Evolutionary conservation across 2,797 vertebrate species (phyloP).

Genomic region (Gallinago nigripennis): DNA sequence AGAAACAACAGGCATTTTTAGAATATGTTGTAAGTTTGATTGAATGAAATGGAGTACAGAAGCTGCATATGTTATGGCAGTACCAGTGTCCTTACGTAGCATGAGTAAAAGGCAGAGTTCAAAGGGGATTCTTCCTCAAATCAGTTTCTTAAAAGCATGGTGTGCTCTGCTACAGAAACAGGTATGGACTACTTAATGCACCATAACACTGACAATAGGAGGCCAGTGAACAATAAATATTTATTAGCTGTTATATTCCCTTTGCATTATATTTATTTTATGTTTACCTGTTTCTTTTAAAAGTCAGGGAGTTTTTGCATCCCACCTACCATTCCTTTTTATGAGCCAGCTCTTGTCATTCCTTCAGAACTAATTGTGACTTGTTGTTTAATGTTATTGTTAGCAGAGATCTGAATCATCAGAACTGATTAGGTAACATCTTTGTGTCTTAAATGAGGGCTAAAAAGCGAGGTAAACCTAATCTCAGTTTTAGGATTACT

Average conservation of each 20-base stretch:
- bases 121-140: not conserved
- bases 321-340: not conserved
- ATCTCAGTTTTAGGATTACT: not conserved
- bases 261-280: not conserved
- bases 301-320: not conserved
- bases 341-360: not conserved
- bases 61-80: not conserved
- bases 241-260: not conserved
- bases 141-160: fast-evolving
- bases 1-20: not conserved
- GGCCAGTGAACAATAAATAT: not conserved
- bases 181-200: not conserved
- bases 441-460: not conserved
- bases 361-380: not conserved
- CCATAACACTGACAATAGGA: not conserved
- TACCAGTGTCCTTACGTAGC: not conserved
- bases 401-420: not conserved
- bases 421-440: not conserved
- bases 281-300: not conserved
- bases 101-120: not conserved
- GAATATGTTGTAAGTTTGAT: not conserved
- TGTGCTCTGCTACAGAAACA: not conserved
- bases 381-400: not conserved
- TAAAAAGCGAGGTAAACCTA: not conserved
- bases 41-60: not conserved